phyloP scores from a whole-genome alignment of 2,888 invertebrate species.

The Tetragonula carbonaria region DNA sequence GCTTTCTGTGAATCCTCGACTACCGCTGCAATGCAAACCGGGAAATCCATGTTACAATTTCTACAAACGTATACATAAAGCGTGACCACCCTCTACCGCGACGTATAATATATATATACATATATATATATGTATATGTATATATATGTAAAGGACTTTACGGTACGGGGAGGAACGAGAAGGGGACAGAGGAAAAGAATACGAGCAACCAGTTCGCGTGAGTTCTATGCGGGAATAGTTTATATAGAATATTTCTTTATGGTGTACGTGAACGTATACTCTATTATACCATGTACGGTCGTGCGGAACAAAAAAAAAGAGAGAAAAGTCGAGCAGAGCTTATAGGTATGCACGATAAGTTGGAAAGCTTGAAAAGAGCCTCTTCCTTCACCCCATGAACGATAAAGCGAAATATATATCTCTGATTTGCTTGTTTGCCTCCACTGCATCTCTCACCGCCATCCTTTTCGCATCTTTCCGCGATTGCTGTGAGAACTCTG shows the following conservation, averaged over 20 bases:
- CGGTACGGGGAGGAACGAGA: not conserved
- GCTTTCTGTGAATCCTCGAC: slow-evolving; percentile 99
- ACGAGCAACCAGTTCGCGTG: not conserved
- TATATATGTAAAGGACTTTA: not conserved
- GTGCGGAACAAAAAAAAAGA: not conserved
- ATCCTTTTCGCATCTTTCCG: slow-evolving; percentile 53
- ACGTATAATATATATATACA: not conserved
- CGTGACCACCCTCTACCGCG: slow-evolving; percentile 8
- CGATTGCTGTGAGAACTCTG: slow-evolving; percentile 60
- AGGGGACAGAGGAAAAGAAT: not conserved
- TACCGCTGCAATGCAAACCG: slow-evolving; percentile 89
- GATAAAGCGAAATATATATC: not conserved
- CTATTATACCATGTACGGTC: not conserved
- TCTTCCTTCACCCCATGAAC: not conserved
- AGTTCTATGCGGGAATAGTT: not conserved
- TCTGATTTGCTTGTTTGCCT: slow-evolving; percentile 27
- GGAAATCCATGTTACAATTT: slow-evolving; percentile 56
- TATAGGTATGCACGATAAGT: not conserved
- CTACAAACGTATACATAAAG: slow-evolving; percentile 27
- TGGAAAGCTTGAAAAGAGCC: not conserved
- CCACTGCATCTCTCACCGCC: slow-evolving; percentile 57
- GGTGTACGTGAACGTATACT: not conserved
- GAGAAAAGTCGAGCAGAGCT: not conserved
- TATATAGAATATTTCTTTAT: not conserved
- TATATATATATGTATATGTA: too few species aligned